A percentile compares a stretch with the other conserved stretches of the same genome.
These are phyloP conservation scores for Tribolium castaneum DNA, from an alignment of 1,140 invertebrate species.

Conservation along the genomic window DNA sequence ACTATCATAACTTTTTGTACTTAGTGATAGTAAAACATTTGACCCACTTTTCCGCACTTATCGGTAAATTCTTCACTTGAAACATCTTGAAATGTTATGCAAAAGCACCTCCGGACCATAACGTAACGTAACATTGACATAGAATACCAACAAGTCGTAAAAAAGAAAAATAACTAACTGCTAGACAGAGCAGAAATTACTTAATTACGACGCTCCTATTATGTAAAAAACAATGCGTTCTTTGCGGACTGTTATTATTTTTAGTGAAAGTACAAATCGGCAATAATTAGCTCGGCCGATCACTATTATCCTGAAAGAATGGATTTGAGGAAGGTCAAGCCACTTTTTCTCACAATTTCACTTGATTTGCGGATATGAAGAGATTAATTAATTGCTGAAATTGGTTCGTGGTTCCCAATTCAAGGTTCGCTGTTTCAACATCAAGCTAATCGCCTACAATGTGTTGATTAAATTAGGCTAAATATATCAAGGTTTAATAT, in stretches of 20 bases:
- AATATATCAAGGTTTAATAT: background rate
- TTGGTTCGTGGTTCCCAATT: background rate
- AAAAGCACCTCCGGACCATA: slow-evolving; percentile 4
- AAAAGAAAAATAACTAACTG: background rate
- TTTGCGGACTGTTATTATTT: background rate
- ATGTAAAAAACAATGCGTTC: slow-evolving; percentile 5
- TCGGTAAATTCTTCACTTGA: background rate
- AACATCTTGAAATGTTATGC: slow-evolving; percentile 4
- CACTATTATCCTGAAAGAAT: background rate
- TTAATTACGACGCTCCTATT: slow-evolving; percentile 9
- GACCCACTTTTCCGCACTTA: slow-evolving; percentile 5
- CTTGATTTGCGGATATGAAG: background rate
- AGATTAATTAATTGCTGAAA: background rate
- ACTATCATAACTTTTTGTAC: background rate
- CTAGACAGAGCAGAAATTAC: slow-evolving; percentile 3
- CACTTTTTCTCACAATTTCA: slow-evolving; percentile 19
- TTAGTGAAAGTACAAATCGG: slow-evolving; percentile 18
- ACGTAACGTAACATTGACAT: slow-evolving; percentile 27
- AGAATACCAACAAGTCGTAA: background rate
- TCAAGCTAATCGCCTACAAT: background rate
- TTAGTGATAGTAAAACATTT: background rate
- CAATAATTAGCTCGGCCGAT: background rate
- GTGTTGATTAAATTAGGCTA: background rate
- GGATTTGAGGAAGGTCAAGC: background rate
- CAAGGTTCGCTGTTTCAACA: background rate